Percentiles rank a stretch among this genome's conserved stretches.
Conservation (phyloP, 2,797 vertebrate species). For the Iguana delicatissima region DNA sequence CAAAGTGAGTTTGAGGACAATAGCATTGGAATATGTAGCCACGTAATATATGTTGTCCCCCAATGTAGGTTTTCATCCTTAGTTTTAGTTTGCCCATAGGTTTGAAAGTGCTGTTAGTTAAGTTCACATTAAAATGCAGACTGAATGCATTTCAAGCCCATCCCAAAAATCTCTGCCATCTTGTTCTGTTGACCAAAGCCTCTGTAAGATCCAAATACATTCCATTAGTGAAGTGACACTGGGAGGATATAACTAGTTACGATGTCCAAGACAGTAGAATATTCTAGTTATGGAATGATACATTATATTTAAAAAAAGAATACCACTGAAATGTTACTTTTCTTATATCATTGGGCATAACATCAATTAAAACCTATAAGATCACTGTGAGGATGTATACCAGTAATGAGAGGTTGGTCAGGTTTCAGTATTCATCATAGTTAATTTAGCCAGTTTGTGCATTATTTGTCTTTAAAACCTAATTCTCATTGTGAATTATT, state of each 20-base stretch:
- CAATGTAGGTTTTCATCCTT: not conserved
- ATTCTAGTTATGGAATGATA: not conserved
- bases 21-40: too few species aligned
- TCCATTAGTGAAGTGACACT: not conserved
- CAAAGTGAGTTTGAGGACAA: too few species aligned
- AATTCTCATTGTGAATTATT: conserved; percentile 35
- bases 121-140: not conserved
- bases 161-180: not conserved
- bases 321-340: not conserved
- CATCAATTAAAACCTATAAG: not conserved
- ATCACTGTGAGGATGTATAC: not conserved
- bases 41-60: too few species aligned
- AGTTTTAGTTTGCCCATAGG: not conserved
- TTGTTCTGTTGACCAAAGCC: not conserved
- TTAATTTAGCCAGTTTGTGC: conserved; percentile 4
- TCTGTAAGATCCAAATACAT: not conserved
- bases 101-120: not conserved
- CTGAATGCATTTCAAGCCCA: not conserved
- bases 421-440: conserved; percentile 5
- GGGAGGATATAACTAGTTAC: not conserved
- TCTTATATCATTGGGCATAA: not conserved
- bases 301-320: not conserved
- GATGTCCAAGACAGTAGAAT: not conserved
- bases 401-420: not conserved
- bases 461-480: conserved; percentile 40